Base-by-base conservation (phyloP, 2,797 vertebrate genomes). In the Trachops cirrhosus region DNA sequence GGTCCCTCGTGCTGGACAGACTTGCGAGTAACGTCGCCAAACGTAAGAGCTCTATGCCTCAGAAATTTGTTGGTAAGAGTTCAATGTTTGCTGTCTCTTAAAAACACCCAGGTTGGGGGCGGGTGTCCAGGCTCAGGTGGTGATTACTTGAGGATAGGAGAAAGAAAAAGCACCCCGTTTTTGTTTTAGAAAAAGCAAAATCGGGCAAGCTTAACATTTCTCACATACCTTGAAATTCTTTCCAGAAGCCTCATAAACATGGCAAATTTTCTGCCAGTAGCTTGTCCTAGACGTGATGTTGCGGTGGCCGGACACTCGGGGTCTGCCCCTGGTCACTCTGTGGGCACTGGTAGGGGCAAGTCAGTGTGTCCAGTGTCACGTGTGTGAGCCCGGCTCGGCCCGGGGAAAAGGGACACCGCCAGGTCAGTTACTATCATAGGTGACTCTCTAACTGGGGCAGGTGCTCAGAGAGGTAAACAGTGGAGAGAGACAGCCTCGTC, bases 31-130 rank as follows among this genome's bases (percentile, higher is more conserved):
- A 99, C 99, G 99, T 99, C 99, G 99, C 99, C 99, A 99, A 99
- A 98, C 99, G 99, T 99, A 99, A 99, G 99, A 99, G 99, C 99
- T 99, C 99, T 99, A 99, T 99, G 99, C 99, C 99, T 99, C 99
- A 99, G 99, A 99, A 99, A 99, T 99, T 99, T 99, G 99, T 99
- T 98, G 99, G 99, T 99, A 99, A 99, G 99, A 99, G 99, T 98
- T 98, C 97, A 98, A 99, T 68, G 98, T 99, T 99, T 99, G 99
- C 98, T 99, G 99, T 98, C 98, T 99, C 97, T 97, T 98, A 97
- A 98, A 98, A 14, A 22, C 2, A 22, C 83, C 57, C 78, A 29
- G 24, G 62, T 29, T 24, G 71, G 71, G 54, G 52, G 19, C 0
- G 19, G 19, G 19, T 21, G 93, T 97, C 97, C 88, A 89, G 41